Evolutionary conservation across 2,797 vertebrate species (phyloP).

Genomic region (Manis crassicaudata): DNA sequence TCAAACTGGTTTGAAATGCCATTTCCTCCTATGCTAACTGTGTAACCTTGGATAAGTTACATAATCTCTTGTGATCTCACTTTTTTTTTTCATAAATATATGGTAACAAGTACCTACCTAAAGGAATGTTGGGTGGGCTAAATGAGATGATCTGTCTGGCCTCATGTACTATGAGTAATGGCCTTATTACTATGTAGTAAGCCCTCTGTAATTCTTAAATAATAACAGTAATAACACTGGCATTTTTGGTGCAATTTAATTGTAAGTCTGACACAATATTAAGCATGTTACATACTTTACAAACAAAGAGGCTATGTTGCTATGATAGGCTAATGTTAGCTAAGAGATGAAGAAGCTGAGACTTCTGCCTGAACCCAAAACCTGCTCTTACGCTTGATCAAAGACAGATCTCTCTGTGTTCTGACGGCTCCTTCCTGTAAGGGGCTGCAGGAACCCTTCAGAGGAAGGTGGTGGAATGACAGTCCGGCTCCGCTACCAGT

Average conservation of each 20-base stretch:
- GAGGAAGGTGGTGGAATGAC: background rate
- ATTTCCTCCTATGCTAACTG: background rate
- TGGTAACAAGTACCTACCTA: background rate
- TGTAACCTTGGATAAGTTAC: background rate
- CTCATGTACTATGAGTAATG: too few species aligned
- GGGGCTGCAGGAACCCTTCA: background rate
- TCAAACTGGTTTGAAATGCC: background rate
- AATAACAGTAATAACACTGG: background rate
- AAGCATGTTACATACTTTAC: background rate
- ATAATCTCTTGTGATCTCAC: background rate
- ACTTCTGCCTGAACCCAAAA: constrained; percentile 20
- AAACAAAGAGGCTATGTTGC: background rate
- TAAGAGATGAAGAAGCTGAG: background rate
- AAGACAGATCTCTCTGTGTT: background rate
- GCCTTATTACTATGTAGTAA: background rate
- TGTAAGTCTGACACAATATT: background rate
- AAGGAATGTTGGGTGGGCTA: background rate
- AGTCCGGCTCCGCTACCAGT: background rate
- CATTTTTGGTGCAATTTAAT: background rate
- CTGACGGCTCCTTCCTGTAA: background rate
- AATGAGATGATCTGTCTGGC: background rate
- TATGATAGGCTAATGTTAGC: background rate
- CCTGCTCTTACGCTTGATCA: background rate
- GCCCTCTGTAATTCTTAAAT: background rate
- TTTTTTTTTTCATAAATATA: background rate